These are phyloP conservation scores for Drosophila sordidula DNA, from an alignment of 2,888 invertebrate species.

Conservation along the genomic window DNA sequence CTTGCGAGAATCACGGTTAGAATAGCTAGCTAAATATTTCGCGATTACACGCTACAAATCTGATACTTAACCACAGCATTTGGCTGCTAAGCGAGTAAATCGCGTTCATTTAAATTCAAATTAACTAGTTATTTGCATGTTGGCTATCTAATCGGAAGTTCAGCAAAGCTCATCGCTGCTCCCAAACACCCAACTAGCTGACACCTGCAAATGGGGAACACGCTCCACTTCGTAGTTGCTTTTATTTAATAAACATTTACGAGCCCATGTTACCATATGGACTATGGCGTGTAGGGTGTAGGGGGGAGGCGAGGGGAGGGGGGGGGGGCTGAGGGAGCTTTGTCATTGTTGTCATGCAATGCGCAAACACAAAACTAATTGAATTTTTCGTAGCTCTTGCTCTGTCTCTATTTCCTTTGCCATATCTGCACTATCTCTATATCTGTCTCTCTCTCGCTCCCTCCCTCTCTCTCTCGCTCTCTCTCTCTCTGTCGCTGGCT, in stretches of 20 bases:
- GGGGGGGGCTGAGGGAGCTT: not conserved
- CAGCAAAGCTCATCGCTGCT: constrained; percentile 15
- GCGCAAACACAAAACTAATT: constrained; percentile 80
- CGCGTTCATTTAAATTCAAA: constrained; percentile 9
- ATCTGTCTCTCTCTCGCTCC: not conserved
- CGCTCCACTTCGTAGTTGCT: constrained; percentile 5
- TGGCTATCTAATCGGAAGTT: constrained; percentile 31
- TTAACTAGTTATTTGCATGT: constrained; percentile 31
- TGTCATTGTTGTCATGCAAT: constrained; percentile 77
- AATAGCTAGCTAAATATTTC: constrained; percentile 3
- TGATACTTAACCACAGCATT: not conserved
- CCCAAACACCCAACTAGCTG: constrained; percentile 10
- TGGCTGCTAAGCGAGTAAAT: not conserved
- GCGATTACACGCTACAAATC: not conserved
- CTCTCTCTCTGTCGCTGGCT: not conserved
- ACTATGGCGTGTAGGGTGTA: not conserved
- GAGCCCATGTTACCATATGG: constrained; percentile 25
- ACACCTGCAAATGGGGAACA: constrained; percentile 28
- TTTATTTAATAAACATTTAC: constrained; percentile 50
- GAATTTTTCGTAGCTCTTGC: constrained; percentile 65
- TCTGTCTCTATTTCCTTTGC: not conserved
- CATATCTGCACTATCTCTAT: constrained; percentile 1
- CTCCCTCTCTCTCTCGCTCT: not conserved
- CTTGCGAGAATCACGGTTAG: not conserved
- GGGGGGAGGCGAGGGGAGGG: not conserved